Conservation (phyloP, 2,888 invertebrate species). For the Melitaea athalia region DNA sequence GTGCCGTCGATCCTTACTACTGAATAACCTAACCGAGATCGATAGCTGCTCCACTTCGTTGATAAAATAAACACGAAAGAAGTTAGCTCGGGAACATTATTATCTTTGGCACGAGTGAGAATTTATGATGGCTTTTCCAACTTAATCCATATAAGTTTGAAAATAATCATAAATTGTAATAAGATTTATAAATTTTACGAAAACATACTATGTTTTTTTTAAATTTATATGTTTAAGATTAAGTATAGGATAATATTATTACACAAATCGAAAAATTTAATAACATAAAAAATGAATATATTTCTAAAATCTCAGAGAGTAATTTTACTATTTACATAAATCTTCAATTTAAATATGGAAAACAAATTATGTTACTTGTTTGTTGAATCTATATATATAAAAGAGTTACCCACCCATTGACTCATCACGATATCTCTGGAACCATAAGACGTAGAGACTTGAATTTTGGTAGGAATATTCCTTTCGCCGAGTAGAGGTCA, state of each 20-base stretch:
- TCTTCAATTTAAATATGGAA: no score
- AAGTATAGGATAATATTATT: no score
- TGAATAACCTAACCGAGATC: conserved; percentile 52
- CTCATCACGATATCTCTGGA: no score
- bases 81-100: conserved; percentile 22
- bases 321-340: no score
- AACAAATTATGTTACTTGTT: no score
- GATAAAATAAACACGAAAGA: conserved; percentile 50
- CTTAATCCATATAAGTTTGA: conserved; percentile 1
- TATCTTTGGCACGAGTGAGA: conserved; percentile 13
- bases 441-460: no score
- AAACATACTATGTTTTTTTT: neutral
- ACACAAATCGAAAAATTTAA: neutral
- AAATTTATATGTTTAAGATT: neutral
- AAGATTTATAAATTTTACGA: neutral
- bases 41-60: conserved; percentile 60
- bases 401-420: no score
- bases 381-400: no score
- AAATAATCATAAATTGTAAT: neutral
- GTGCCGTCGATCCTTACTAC: conserved; percentile 56
- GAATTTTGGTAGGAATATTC: no score
- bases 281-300: neutral
- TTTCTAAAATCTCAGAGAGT: no score
- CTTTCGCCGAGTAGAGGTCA: no score
- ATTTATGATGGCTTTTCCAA: conserved; percentile 16